Conservation (phyloP, 2,113 vertebrate species). For the Chamaea fasciata region DNA sequence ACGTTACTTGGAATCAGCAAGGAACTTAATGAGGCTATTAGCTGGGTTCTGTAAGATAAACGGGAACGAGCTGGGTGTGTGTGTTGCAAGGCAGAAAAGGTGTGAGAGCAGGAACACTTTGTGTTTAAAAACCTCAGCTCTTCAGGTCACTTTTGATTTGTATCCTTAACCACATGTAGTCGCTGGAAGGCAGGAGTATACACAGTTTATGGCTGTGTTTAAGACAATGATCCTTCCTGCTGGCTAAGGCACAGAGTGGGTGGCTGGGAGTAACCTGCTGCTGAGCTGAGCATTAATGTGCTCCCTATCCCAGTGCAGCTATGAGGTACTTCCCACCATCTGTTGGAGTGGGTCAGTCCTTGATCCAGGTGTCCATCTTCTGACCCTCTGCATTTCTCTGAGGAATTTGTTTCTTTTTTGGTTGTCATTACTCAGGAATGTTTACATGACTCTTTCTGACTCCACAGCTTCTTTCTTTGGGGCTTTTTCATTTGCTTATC, state of each 20-base stretch:
- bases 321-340: background rate
- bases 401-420: background rate
- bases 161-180: background rate
- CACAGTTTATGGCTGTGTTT: background rate
- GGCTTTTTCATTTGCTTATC: background rate
- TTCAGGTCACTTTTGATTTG: background rate
- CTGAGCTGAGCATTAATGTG: background rate
- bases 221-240: background rate
- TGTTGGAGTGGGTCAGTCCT: background rate
- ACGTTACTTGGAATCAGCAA: background rate
- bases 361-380: background rate
- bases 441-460: background rate
- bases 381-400: background rate
- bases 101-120: background rate
- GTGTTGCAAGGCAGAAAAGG: background rate
- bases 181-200: background rate
- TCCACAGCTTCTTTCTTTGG: background rate
- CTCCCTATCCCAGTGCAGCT: background rate
- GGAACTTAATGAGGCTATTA: background rate
- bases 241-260: background rate
- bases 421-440: background rate
- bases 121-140: background rate
- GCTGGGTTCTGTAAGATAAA: background rate
- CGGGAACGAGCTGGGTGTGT: background rate
- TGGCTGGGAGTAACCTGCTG: background rate